Evolutionary conservation across 37 sponge, comb jelly and placozoan genomes (phyloP).

Genomic region (Chondrosia reniformis): DNA sequence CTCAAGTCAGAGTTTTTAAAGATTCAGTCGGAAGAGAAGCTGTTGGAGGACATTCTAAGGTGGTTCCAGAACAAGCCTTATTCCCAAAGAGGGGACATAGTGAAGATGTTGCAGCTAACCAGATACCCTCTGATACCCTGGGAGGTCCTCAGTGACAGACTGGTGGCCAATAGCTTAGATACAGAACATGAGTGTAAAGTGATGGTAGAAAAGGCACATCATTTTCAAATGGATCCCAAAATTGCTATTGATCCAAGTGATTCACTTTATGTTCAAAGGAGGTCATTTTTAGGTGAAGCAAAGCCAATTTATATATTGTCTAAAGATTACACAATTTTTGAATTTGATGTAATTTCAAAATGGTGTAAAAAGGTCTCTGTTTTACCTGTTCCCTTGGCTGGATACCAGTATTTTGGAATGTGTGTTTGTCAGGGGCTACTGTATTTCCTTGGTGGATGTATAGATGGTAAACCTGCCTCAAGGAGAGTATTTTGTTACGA

Average conservation of each 20-base stretch:
- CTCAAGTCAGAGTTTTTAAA: slow-evolving; percentile 59
- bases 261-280: slow-evolving; percentile 43
- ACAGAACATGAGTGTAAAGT: slow-evolving; percentile 5
- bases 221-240: slow-evolving; percentile 32
- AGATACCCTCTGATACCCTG: slow-evolving; percentile 75
- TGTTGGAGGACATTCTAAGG: slow-evolving; percentile 57
- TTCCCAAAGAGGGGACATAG: neutral
- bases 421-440: slow-evolving; percentile 49
- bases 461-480: slow-evolving; percentile 69
- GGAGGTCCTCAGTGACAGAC: slow-evolving; percentile 13
- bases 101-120: slow-evolving; percentile 38
- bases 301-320: slow-evolving; percentile 52
- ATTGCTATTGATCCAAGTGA: neutral
- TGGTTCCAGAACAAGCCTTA: slow-evolving; percentile 64
- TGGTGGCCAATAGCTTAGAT: neutral
- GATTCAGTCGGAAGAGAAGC: slow-evolving; percentile 64
- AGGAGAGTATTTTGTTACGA: slow-evolving; percentile 75
- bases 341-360: slow-evolving; percentile 47
- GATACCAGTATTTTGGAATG: slow-evolving; percentile 77
- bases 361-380: slow-evolving; percentile 55
- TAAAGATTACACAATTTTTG: slow-evolving; percentile 49
- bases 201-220: slow-evolving; percentile 26
- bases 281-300: slow-evolving; percentile 27
- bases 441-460: slow-evolving; percentile 81
- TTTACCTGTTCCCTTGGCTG: slow-evolving; percentile 47